A percentile compares a stretch with the other conserved stretches of the same genome.
These are phyloP conservation scores for Sebastes schlegelii DNA, from an alignment of 2,113 vertebrate species.

Conservation along the genomic window DNA sequence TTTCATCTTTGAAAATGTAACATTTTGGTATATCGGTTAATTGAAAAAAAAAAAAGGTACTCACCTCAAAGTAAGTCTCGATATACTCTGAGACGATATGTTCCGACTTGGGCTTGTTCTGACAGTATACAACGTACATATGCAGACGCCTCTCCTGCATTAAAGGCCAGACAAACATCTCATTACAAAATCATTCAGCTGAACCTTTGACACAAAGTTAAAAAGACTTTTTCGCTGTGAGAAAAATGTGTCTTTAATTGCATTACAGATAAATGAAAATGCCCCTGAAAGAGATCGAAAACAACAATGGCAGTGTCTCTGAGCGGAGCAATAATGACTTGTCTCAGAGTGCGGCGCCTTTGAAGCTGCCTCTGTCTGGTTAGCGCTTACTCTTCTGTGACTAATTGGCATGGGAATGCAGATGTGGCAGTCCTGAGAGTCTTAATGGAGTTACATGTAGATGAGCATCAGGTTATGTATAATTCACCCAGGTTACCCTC, in stretches of 20 bases:
- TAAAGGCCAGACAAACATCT: slow-evolving; percentile 35
- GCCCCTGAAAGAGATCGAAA: not conserved
- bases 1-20: not conserved
- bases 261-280: slow-evolving; percentile 29
- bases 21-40: not conserved
- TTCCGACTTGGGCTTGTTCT: slow-evolving; percentile 96
- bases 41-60: slow-evolving; percentile 41
- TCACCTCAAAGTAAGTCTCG: slow-evolving; percentile 94
- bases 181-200: slow-evolving; percentile 6
- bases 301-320: slow-evolving; percentile 10
- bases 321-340: slow-evolving; percentile 40
- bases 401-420: slow-evolving; percentile 67
- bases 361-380: slow-evolving; percentile 65
- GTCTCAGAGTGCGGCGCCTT: slow-evolving; percentile 44
- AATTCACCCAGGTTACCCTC: slow-evolving; percentile 78
- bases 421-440: slow-evolving; percentile 49
- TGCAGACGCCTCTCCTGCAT: slow-evolving; percentile 92
- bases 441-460: slow-evolving; percentile 63
- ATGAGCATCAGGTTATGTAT: slow-evolving; percentile 79
- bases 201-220: slow-evolving; percentile 1
- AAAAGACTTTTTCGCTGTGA: not conserved
- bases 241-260: slow-evolving; percentile 8
- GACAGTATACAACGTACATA: slow-evolving; percentile 96
- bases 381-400: slow-evolving; percentile 61
- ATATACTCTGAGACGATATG: slow-evolving; percentile 95